Base-by-base conservation (phyloP, 2,113 vertebrate genomes). In the Regulus satrapa region DNA sequence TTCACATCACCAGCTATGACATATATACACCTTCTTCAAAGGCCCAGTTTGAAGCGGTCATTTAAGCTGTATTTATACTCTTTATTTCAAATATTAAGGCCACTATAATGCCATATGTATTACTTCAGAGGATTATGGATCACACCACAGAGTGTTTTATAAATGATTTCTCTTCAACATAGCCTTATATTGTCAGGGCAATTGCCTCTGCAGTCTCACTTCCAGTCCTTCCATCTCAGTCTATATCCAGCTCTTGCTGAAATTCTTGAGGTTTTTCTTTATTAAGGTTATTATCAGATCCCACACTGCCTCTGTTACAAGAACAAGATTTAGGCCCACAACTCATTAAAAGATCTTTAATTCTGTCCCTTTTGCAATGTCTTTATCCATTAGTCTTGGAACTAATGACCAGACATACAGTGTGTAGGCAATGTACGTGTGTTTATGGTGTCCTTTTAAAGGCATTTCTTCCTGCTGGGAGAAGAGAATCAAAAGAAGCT, bases 11-110 rank as follows among this genome's bases (percentile, higher is more conserved):
- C 49, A 38, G 58, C 82, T 73, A 18, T 46, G 82, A 85, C 78
- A 64, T 32, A 55, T 32, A 69, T 19, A 62, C 4, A 51, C 41
- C 46, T 80, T 88, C 49, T 40, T 62, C 62, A 90, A 82, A 79
- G 41, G 74, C 67, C 79, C 62, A 26, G 15, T 52, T 77, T 67
- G 73, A 91, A 93, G 66, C 18, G 49, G 36, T 85, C 66, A 89
- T 40, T 80, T 94, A 85, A 58, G 14, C 38, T 51, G n/a, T 76
- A 25, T 58, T 88, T 91, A 58, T 49, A 55, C 48, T 78, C 56
- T 82, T 89, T 93, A 76, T 83, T 85, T 71, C 67, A 90, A 92
- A 88, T 88, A 79, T 28, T 32, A 88, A 92, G 89, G 8, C 36
- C 45, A 82, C 62, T 10, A 21, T 64, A 92, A 64, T 45, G 31